Evolutionary conservation across 2,113 vertebrate species (phyloP).

Genomic region (Semicossyphus pulcher): DNA sequence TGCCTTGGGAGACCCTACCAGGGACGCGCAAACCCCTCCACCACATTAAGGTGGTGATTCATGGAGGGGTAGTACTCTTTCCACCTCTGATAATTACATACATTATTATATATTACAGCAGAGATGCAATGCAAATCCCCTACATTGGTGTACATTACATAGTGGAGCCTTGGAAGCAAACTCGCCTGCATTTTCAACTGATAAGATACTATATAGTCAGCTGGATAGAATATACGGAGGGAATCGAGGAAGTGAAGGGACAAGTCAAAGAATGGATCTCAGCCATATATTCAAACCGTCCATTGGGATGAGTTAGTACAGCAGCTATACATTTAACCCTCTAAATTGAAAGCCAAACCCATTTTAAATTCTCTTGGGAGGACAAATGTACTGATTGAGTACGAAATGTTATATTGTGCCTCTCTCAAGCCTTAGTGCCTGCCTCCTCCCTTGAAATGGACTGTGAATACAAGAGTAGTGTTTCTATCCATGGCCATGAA

Average conservation of each 20-base stretch:
- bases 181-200: not conserved
- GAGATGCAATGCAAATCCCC: not conserved
- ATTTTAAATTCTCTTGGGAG: constrained; percentile 58
- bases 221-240: not conserved
- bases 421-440: constrained; percentile 27
- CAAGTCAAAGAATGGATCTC: constrained; percentile 27
- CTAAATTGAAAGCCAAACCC: constrained; percentile 56
- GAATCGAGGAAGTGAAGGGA: not conserved
- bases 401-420: constrained; percentile 41
- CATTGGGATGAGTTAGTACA: constrained; percentile 32
- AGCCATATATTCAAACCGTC: constrained; percentile 55
- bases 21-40: too few species aligned
- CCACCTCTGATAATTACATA: not conserved
- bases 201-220: not conserved
- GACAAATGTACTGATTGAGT: constrained; percentile 64
- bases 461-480: constrained; percentile 48
- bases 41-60: too few species aligned
- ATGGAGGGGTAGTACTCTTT: too few species aligned
- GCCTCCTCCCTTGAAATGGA: constrained; percentile 35
- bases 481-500: constrained; percentile 48
- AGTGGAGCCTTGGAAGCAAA: not conserved
- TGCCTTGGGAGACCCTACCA: too few species aligned
- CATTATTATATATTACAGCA: not conserved
- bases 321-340: constrained; percentile 60
- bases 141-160: not conserved